A percentile compares a stretch with the other conserved stretches of the same genome.
These are phyloP conservation scores for Drosophila eugracilis DNA, from an alignment of 1,140 invertebrate species.

Conservation along the genomic window DNA sequence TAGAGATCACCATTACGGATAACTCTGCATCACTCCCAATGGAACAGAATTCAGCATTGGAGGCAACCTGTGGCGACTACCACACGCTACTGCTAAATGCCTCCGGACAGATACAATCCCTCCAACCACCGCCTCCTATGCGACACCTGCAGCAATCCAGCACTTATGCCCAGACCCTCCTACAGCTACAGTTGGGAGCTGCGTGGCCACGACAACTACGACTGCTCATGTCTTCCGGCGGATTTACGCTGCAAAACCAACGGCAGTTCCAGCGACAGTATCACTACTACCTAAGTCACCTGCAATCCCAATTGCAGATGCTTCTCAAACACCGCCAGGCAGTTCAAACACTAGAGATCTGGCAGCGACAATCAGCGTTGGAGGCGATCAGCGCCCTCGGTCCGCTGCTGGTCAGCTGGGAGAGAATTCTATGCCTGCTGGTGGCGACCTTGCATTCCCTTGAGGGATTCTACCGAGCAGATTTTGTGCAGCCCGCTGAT, in stretches of 20 bases:
- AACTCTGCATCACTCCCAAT: slow-evolving; percentile 33
- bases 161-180: slow-evolving; percentile 66
- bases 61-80: slow-evolving; percentile 90
- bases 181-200: slow-evolving; percentile 68
- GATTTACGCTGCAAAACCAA: slow-evolving; percentile 68
- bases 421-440: slow-evolving; percentile 88
- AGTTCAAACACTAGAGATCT: slow-evolving; percentile 58
- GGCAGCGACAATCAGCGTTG: slow-evolving; percentile 52
- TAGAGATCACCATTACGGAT: slow-evolving; percentile 66
- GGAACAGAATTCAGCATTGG: slow-evolving; percentile 85
- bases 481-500: slow-evolving; percentile 87
- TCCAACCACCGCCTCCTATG: slow-evolving; percentile 41
- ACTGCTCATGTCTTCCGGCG: slow-evolving; percentile 52
- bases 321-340: slow-evolving; percentile 67
- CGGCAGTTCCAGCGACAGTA: slow-evolving; percentile 72
- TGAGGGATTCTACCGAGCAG: slow-evolving; percentile 88
- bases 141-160: slow-evolving; percentile 60
- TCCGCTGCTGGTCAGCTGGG: slow-evolving; percentile 87
- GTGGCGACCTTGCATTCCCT: slow-evolving; percentile 89
- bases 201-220: slow-evolving; percentile 68
- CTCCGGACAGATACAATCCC: slow-evolving; percentile 63
- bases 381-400: slow-evolving; percentile 38
- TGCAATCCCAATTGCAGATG: slow-evolving; percentile 72
- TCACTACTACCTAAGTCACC: slow-evolving; percentile 66
- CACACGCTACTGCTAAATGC: slow-evolving; percentile 88